These are phyloP conservation scores for Bilobella aurantiaca DNA, from an alignment of 1,140 invertebrate genomes.

Conservation along the genomic window DNA sequence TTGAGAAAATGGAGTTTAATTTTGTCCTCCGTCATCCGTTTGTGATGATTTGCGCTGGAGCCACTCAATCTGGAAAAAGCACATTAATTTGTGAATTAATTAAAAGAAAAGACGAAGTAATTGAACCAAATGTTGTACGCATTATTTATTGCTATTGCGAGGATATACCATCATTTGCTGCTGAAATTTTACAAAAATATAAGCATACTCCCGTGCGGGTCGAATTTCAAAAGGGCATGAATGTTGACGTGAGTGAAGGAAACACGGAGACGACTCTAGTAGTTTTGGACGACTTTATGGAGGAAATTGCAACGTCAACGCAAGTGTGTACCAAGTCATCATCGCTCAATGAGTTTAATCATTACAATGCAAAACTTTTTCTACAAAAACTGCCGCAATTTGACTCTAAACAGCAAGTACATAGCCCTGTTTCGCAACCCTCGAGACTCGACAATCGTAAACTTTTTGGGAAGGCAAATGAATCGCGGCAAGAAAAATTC, in stretches of 20 bases:
- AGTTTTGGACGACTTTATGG: conserved; percentile 23
- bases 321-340: conserved; percentile 9
- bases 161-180: conserved; percentile 6
- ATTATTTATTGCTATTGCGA: conserved; percentile 20
- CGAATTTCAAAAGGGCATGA: conserved; percentile 16
- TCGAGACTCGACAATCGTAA: not conserved
- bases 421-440: conserved; percentile 17
- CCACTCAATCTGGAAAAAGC: conserved; percentile 13
- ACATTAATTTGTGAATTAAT: conserved; percentile 6
- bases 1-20: not conserved
- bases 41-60: not conserved
- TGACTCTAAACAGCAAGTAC: conserved; percentile 13
- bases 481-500: conserved; percentile 19
- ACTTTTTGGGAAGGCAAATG: conserved; percentile 13
- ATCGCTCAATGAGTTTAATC: conserved; percentile 13
- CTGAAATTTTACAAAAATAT: not conserved
- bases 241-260: not conserved
- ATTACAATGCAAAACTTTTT: conserved; percentile 14
- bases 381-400: conserved; percentile 2
- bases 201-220: too few species aligned
- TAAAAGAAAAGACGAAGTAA: conserved; percentile 15
- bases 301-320: conserved; percentile 4
- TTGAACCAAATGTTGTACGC: not conserved
- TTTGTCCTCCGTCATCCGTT: not conserved
- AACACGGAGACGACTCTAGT: not conserved